Base-by-base conservation (phyloP, 1,140 invertebrate species). In the Temnothorax longispinosus region DNA sequence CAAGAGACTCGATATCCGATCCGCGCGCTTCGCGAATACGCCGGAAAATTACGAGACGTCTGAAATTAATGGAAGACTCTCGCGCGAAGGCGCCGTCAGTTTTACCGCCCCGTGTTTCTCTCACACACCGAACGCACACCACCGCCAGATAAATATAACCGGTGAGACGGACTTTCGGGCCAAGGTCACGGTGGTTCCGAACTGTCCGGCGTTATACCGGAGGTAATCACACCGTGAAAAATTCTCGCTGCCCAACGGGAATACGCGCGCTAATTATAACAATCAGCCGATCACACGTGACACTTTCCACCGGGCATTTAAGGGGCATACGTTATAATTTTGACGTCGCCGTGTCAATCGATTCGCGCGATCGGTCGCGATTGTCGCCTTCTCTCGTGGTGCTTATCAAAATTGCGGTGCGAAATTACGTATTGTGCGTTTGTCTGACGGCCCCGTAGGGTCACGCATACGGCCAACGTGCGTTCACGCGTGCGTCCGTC, bases 71-170 rank as follows among this genome's bases (percentile, higher is more conserved):
- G 86, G 54, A 80, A 71, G 74, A 74, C 58, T n/a, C 76, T 67
- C 35, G 44, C 62, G 21, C 13, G 47, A 5, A 71, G 35, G 44
- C 77, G 64, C 35, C 64, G 21, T 80, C 77, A 18, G 13, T 67
- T 69, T 27, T 38, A 80, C 10, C 32, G 58, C 10, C 15, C 72
- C n/a, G 27, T 60, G 47, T 67, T 38, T 67, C 64, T 84, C 44
- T 78, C n/a, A 27, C 75, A 89, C 88, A 88, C 32, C 56, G 35
- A 89, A 74, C 50, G 38, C 67, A 35, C 67, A 78, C 27, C 78
- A 21, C 54, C 27, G 21, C 44, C 74, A 64, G 89, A 90, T 86
- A 89, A 88, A 90, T 90, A 90, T 85, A 90, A 88, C 64, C 74
- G 69, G 50, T 32, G 88, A 85, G 58, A 67, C 67, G 47, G 62